Conservation (phyloP, 2,888 invertebrate genomes). For the Cantharis nigra region DNA sequence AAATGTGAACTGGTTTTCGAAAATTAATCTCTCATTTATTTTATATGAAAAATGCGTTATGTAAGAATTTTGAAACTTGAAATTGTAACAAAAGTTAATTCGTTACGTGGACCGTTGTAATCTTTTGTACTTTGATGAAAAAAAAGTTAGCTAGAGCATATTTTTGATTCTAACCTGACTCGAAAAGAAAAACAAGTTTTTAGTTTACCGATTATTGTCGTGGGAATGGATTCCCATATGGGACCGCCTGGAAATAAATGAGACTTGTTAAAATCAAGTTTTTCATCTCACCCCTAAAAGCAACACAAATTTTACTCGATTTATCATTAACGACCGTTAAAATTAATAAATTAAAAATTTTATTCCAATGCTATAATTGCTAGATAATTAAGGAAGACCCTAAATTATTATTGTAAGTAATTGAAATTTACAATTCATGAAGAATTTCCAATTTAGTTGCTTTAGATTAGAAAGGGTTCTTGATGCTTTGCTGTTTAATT, state of each 20-base stretch:
- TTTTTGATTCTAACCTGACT: constrained; percentile 31
- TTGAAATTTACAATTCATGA: background rate
- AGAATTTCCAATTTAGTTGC: background rate
- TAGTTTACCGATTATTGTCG: constrained; percentile 18
- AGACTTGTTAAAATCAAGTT: constrained; percentile 31
- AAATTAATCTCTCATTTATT: background rate
- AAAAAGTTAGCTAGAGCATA: constrained; percentile 3
- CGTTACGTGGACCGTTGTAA: constrained; percentile 7
- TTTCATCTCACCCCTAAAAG: constrained; percentile 27
- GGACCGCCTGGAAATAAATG: constrained; percentile 20
- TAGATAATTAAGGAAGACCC: background rate
- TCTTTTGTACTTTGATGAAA: constrained; percentile 20
- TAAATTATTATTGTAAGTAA: background rate
- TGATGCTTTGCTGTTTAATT: background rate
- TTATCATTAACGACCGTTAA: constrained; percentile 5
- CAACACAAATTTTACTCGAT: constrained; percentile 29
- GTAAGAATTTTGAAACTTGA: constrained; percentile 7
- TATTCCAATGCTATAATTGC: background rate
- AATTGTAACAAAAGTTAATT: constrained; percentile 15
- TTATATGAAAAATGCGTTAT: background rate
- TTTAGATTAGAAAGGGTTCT: background rate
- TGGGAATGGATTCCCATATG: constrained; percentile 33
- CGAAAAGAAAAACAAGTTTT: constrained; percentile 35
- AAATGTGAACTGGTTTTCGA: background rate
- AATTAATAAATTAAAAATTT: background rate